A percentile compares a stretch with the other conserved stretches of the same genome.
Evolutionary conservation across 2,888 invertebrate species (phyloP).

Genomic region (Timandra comae): DNA sequence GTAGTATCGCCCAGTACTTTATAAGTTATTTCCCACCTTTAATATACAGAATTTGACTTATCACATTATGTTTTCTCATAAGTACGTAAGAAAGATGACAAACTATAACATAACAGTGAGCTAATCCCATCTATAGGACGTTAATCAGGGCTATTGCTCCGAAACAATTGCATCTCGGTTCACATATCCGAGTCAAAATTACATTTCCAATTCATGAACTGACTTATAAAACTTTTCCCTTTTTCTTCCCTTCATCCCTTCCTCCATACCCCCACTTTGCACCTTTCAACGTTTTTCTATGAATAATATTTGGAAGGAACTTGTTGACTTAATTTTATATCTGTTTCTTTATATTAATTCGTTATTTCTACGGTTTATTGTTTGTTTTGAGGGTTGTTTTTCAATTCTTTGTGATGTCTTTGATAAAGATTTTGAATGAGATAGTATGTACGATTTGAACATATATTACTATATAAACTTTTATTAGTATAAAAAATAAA

Average conservation of each 20-base stretch:
- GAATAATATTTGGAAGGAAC: slow-evolving; percentile 67
- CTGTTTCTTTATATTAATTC: slow-evolving; percentile 45
- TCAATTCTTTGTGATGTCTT: no score
- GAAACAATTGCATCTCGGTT: slow-evolving; percentile 52
- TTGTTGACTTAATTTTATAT: slow-evolving; percentile 76
- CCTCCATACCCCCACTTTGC: slow-evolving; percentile 23
- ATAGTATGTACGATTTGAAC: no score
- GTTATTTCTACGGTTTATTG: slow-evolving; percentile 16
- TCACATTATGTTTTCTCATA: no score
- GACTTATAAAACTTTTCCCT: slow-evolving; percentile 46
- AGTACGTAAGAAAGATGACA: no score
- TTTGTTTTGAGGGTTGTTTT: neutral
- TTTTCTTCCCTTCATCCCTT: slow-evolving; percentile 29
- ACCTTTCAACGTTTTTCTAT: slow-evolving; percentile 58
- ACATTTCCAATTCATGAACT: slow-evolving; percentile 76
- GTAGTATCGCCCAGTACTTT: no score
- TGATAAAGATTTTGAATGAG: no score
- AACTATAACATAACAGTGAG: no score
- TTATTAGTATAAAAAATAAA: no score
- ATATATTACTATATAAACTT: no score
- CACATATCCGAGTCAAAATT: slow-evolving; percentile 63
- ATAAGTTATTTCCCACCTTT: no score
- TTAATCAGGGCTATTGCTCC: slow-evolving; percentile 49
- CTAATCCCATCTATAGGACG: slow-evolving; percentile 28
- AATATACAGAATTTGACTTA: no score